These are phyloP conservation scores for Heterotilapia buettikoferi DNA, from an alignment of 2,113 vertebrate genomes.

Conservation along the genomic window DNA sequence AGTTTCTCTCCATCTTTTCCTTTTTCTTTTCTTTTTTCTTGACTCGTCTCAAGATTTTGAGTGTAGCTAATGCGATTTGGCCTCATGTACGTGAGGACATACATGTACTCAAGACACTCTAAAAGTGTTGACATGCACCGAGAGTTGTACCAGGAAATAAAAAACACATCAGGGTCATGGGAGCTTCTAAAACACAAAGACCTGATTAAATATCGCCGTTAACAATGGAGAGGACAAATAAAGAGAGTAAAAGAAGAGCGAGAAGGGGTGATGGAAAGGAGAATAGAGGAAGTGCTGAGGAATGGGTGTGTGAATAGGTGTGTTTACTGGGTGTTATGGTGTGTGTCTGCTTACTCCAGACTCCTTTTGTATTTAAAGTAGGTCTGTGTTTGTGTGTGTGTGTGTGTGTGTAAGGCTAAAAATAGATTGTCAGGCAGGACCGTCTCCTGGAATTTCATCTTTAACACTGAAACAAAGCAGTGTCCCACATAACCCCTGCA, in stretches of 20 bases:
- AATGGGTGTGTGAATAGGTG: neutral
- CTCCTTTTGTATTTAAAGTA: slow-evolving; percentile 1
- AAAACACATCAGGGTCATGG: neutral
- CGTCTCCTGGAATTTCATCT: neutral
- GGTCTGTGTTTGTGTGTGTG: neutral
- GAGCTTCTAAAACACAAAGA: slow-evolving; percentile 10
- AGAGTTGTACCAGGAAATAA: neutral
- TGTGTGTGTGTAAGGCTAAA: neutral
- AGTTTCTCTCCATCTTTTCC: neutral
- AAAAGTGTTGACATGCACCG: neutral
- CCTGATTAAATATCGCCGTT: slow-evolving; percentile 1
- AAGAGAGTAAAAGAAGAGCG: neutral
- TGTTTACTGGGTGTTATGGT: neutral
- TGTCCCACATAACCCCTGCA: neutral
- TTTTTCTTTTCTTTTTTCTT: neutral
- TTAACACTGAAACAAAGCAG: neutral
- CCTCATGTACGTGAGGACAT: neutral
- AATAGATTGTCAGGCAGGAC: neutral
- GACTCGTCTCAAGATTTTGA: neutral
- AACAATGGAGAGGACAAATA: neutral
- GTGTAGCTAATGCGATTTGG: neutral
- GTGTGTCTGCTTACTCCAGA: neutral
- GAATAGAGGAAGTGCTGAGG: neutral
- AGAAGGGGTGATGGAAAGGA: neutral
- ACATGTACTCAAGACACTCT: neutral